Evolutionary conservation across 1,140 invertebrate genomes (phyloP), one percentile per base, ranked within the genome.

Genomic region (Procambarus virginalis): DNA sequence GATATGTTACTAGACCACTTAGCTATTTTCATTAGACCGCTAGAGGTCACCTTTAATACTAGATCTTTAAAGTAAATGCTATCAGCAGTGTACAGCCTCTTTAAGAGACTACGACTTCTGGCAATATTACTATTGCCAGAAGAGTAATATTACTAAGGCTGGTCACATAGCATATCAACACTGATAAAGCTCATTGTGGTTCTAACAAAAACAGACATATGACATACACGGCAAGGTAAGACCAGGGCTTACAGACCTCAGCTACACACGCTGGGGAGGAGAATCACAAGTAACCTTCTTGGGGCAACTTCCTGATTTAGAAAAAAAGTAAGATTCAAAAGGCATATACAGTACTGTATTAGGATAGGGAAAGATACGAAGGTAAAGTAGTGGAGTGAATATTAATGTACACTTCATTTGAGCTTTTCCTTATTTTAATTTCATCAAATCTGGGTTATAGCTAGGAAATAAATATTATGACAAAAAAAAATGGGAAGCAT

Each of bases 111-210:
- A 64, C 4, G 68, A 73, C 22, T 73, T 20, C n/a, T 73, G 22
- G 68, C 68, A 5, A 34, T 34, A 34, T 34, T 34, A 34, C 34
- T 34, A 34, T 34, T 34, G 34, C 34, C 34, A 34, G 34, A 34
- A 34, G 34, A 34, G 34, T 34, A 34, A 34, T 34, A 34, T 73
- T n/a, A 73, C 68, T 73, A 73, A 22, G n/a, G 3, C 68, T 73
- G 68, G 68, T 73, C 68, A 73, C n/a, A 73, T 73, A 73, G 68
- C 68, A 73, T 73, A 73, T 73, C 68, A 73, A 73, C n/a, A 73
- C 68, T 73, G 68, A 73, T 73, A 34, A 73, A 34, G 68, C 68
- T 73, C 68, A 34, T 73, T 20, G 68, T 73, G 68, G 68, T 73
- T 73, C 68, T 73, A 73, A 73, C n/a, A 22, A 68, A 73, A 73